Percentiles rank a stretch among this genome's conserved stretches.
Evolutionary conservation across 2,797 vertebrate species (phyloP).

Genomic region (Nyctalus aviator): DNA sequence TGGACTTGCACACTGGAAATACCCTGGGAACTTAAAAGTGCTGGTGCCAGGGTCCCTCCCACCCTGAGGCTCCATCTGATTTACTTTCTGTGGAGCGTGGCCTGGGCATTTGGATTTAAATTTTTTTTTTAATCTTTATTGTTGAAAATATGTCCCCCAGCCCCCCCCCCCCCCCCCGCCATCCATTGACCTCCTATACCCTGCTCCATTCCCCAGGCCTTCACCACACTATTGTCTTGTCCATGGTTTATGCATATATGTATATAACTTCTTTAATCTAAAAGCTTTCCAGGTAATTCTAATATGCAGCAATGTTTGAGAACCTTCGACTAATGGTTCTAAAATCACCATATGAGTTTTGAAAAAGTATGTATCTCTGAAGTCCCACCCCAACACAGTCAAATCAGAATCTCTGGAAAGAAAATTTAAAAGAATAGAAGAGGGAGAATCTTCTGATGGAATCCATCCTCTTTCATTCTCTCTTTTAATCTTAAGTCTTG

Average conservation of each 20-base stretch:
- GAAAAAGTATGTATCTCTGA: background rate
- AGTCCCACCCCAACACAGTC: background rate
- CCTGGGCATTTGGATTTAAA: background rate
- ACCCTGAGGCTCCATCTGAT: background rate
- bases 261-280: background rate
- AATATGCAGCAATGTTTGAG: background rate
- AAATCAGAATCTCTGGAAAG: constrained; percentile 30
- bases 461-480: background rate
- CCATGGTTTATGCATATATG: no score
- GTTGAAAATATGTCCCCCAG: no score
- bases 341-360: background rate
- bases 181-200: no score
- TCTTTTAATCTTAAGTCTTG: constrained; percentile 8
- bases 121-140: background rate
- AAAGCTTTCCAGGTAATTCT: background rate
- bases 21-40: background rate
- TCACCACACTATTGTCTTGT: no score
- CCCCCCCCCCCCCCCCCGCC: no score
- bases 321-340: background rate
- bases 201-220: no score
- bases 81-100: background rate
- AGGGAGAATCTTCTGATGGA: background rate
- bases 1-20: background rate
- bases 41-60: background rate
- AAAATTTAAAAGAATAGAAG: background rate